These are phyloP conservation scores for Coptotermes formosanus DNA, from an alignment of 1,140 invertebrate genomes.

Conservation along the genomic window DNA sequence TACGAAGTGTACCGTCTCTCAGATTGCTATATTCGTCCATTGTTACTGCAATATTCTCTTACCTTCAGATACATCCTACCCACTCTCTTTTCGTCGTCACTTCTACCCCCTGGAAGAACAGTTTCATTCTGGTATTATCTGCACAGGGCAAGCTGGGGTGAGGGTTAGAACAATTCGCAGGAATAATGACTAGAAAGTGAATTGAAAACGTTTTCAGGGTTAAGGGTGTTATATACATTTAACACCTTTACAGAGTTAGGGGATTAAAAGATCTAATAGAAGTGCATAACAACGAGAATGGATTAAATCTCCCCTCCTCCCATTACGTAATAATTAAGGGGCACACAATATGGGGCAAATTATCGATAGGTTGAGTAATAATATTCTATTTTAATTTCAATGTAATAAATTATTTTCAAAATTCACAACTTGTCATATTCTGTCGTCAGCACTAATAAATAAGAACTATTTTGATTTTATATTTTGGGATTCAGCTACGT, in stretches of 20 bases:
- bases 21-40: background rate
- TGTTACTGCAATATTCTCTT: background rate
- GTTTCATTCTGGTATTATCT: background rate
- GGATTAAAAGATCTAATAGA: background rate
- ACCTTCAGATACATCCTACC: background rate
- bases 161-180: background rate
- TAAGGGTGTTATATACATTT: background rate
- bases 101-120: background rate
- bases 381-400: no score
- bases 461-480: no score
- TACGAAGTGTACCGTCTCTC: background rate
- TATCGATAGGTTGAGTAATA: no score
- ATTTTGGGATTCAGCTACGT: no score
- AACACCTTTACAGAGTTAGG: background rate
- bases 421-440: no score
- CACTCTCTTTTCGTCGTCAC: background rate
- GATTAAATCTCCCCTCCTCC: background rate
- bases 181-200: constrained; percentile 19
- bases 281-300: background rate
- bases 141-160: background rate
- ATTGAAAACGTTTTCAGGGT: constrained; percentile 15
- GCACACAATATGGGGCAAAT: background rate
- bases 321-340: background rate
- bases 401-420: no score
- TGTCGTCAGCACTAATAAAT: no score